Conservation (phyloP, 2,797 vertebrate species). For the Novumbra hubbsi region DNA sequence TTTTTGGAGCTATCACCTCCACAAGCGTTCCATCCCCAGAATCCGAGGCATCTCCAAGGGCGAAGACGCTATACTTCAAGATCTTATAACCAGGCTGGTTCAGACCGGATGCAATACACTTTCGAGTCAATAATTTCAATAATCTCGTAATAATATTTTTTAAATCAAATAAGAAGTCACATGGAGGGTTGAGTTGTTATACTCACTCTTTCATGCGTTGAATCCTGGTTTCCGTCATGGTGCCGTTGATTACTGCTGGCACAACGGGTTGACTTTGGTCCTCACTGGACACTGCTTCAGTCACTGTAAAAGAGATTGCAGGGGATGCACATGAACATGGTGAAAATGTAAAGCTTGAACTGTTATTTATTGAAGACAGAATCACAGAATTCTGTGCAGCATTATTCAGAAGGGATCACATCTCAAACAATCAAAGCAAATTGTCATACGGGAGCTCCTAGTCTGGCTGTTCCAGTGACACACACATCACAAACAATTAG, state of each 20-base stretch:
- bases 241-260: slow-evolving; percentile 26
- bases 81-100: too few relatives aligned
- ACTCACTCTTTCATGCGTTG: slow-evolving; percentile 76
- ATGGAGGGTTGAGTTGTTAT: neutral
- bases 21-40: too few relatives aligned
- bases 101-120: too few relatives aligned
- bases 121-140: too few relatives aligned
- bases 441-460: neutral
- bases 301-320: slow-evolving; percentile 54
- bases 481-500: neutral
- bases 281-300: slow-evolving; percentile 43
- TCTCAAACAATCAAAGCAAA: neutral
- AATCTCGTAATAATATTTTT: too few relatives aligned
- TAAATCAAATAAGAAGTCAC: too few relatives aligned
- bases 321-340: neutral
- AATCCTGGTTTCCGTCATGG: slow-evolving; percentile 44
- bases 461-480: neutral
- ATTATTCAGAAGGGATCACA: neutral
- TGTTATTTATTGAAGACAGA: neutral
- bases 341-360: neutral
- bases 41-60: too few relatives aligned
- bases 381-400: neutral
- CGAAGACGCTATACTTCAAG: too few relatives aligned
- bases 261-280: slow-evolving; percentile 49
- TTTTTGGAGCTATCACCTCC: too few relatives aligned